Conservation (phyloP, 2,797 vertebrate species). For the Ispidina picta region DNA sequence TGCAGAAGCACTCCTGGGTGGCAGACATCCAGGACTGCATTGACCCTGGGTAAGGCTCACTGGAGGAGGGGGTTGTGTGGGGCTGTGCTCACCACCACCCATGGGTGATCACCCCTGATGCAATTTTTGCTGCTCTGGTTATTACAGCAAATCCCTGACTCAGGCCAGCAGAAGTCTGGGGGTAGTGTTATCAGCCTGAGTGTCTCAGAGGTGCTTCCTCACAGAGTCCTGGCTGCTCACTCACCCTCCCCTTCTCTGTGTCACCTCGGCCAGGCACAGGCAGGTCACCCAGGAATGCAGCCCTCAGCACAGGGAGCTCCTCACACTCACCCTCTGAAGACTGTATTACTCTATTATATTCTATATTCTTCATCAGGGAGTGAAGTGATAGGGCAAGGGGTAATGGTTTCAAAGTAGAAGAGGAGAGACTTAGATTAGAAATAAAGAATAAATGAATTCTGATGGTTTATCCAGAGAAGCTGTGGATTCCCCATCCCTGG, state of each 20-base stretch:
- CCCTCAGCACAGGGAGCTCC: not conserved
- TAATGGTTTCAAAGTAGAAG: not conserved
- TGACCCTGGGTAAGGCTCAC: slow-evolving; percentile 87
- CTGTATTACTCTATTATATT: no score
- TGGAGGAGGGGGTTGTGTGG: not conserved
- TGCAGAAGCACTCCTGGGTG: slow-evolving; percentile 99
- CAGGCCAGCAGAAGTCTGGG: not conserved
- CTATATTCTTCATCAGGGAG: not conserved
- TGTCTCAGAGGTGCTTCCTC: not conserved
- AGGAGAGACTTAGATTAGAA: not conserved
- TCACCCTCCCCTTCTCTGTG: not conserved
- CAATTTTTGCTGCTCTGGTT: not conserved
- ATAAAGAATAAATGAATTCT: not conserved
- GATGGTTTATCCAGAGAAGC: not conserved
- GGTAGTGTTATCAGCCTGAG: not conserved
- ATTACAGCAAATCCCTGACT: not conserved
- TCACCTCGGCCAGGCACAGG: not conserved
- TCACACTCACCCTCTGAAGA: not conserved
- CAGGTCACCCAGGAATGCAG: accelerated
- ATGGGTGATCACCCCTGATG: not conserved
- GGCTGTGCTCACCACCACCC: accelerated
- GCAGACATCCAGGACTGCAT: slow-evolving; percentile 98
- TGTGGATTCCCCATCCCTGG: not conserved
- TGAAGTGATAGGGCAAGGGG: not conserved
- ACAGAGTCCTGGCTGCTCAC: not conserved